phyloP scores from a whole-genome alignment of 1,140 invertebrate species.

The Calliphora vicina region DNA sequence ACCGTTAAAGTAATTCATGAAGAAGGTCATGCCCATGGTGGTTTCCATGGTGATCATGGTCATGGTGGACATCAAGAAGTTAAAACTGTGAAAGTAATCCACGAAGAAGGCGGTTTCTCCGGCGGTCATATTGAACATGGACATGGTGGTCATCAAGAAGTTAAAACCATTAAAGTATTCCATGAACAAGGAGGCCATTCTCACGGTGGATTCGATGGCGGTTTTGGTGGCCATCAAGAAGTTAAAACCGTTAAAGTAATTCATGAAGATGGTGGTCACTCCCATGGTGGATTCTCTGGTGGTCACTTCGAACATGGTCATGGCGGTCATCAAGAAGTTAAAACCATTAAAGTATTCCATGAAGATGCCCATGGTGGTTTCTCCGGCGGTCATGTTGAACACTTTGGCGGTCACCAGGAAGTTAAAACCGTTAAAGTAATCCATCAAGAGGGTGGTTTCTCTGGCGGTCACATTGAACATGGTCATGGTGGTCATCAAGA shows the following conservation, averaged over 20 bases:
- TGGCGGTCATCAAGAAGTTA: slow-evolving; percentile 45
- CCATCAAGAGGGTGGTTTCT: slow-evolving; percentile 26
- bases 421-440: slow-evolving; percentile 36
- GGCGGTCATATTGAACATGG: slow-evolving; percentile 16
- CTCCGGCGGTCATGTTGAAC: slow-evolving; percentile 39
- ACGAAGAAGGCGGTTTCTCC: not conserved
- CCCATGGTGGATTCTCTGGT: slow-evolving; percentile 38
- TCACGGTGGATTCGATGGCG: not conserved
- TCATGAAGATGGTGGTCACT: slow-evolving; percentile 20
- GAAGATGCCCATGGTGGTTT: slow-evolving; percentile 42
- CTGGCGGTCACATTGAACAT: slow-evolving; percentile 49
- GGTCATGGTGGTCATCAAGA: slow-evolving; percentile 44
- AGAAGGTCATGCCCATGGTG: slow-evolving; percentile 6
- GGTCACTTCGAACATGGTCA: slow-evolving; percentile 49
- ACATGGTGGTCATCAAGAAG: slow-evolving; percentile 30
- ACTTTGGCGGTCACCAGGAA: not conserved
- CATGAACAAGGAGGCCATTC: slow-evolving; percentile 2
- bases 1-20: slow-evolving; percentile 30
- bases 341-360: slow-evolving; percentile 46
- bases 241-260: slow-evolving; percentile 36
- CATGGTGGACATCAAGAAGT: slow-evolving; percentile 26
- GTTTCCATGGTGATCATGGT: slow-evolving; percentile 1
- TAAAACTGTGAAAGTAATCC: slow-evolving; percentile 36
- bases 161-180: slow-evolving; percentile 36
- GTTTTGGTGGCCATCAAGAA: not conserved